Evolutionary conservation across 1,140 invertebrate genomes (phyloP).

Genomic region (Elymnias hypermnestra): DNA sequence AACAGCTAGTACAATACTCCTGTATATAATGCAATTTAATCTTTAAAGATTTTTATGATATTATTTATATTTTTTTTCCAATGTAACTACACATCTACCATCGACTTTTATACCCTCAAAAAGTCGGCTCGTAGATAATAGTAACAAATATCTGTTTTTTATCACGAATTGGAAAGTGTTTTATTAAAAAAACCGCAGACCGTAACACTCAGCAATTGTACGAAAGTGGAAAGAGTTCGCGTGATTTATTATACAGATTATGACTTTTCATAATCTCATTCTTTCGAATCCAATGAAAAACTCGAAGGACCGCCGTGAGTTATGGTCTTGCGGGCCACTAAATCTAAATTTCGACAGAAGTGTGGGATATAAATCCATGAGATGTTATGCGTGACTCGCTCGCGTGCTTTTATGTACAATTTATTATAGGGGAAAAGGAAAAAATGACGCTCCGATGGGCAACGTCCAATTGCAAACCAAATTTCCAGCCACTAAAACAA

Average conservation of each 20-base stretch:
- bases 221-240: background rate
- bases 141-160: too few species aligned
- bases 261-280: slow-evolving; percentile 33
- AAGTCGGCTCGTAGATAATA: too few species aligned
- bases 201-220: too few species aligned
- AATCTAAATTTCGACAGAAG: slow-evolving; percentile 71
- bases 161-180: too few species aligned
- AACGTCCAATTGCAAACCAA: slow-evolving; percentile 39
- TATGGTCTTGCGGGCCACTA: slow-evolving; percentile 50
- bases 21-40: too few species aligned
- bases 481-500: slow-evolving; percentile 26
- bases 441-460: slow-evolving; percentile 35
- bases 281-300: slow-evolving; percentile 39
- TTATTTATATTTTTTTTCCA: too few species aligned
- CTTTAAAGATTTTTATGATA: too few species aligned
- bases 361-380: slow-evolving; percentile 67
- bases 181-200: too few species aligned
- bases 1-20: too few species aligned
- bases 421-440: slow-evolving; percentile 58
- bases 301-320: slow-evolving; percentile 38
- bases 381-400: slow-evolving; percentile 67
- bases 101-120: too few species aligned
- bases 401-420: slow-evolving; percentile 58
- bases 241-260: slow-evolving; percentile 6
- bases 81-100: too few species aligned